Base-by-base conservation (phyloP, 2,888 invertebrate species). In the Drosophila mayaguana region DNA sequence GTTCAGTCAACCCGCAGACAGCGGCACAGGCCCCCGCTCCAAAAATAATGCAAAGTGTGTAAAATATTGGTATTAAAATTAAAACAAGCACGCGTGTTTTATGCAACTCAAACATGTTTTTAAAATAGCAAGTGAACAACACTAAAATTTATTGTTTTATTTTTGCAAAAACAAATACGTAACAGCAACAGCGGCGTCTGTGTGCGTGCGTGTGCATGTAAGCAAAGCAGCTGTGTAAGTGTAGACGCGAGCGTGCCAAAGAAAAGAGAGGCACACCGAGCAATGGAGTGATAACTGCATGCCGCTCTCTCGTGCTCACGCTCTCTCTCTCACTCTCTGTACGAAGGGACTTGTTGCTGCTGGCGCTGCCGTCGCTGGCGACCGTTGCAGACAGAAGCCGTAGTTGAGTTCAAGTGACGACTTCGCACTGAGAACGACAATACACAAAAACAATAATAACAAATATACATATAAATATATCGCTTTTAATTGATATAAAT, bases 101-200 rank as follows among this genome's bases (percentile, higher is more conserved):
- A 70, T 80, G 72, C 72, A 80, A 71, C 80, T 66, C 56, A 53
- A 61, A 50, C 51, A 63, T 60, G 69, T 65, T 66, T 59, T 28
- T 55, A 22, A 16, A 38, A 34, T 34, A 46, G 20, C 32, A 64
- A 40, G 28, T 46, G 46, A 59, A 28, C 3, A 57, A 78, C 61
- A 57, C 59, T 67, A 73, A 65, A 43, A 34, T 32, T 34, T 34
- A 56, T 72, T 69, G 76, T 76, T 77, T 75, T 59, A 67, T 62
- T 69, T 75, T 80, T 74, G 85, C 88, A 88, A 88, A 84, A 85
- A 88, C 81, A 84, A 83, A 85, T 77, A 84, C 84, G 84, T 84
- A 84, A 84, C 86, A 76, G 48, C 67, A 64, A 76, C 77, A 77
- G 60, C 70, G 74, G 56, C 65, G 54, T 56, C 45, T 57, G 40